Evolutionary conservation across 2,888 invertebrate species (phyloP).

Genomic region (Eupithecia abbreviata): DNA sequence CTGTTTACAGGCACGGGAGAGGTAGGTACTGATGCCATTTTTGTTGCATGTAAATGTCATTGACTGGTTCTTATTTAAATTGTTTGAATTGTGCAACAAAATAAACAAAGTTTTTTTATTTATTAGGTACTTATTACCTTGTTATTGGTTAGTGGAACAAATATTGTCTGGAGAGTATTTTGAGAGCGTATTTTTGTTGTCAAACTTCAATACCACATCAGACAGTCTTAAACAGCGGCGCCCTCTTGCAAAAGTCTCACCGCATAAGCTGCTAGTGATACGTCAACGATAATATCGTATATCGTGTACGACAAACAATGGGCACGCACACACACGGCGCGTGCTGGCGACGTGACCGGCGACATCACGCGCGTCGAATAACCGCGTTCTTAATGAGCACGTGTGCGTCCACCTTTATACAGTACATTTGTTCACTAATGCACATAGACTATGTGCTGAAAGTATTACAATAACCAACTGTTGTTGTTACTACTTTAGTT

Average conservation of each 20-base stretch:
- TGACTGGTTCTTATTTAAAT: too few relatives aligned
- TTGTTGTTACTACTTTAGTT: too few relatives aligned
- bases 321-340: slow-evolving; percentile 53
- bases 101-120: too few relatives aligned
- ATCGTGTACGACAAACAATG: slow-evolving; percentile 9
- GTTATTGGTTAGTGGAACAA: not conserved
- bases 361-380: slow-evolving; percentile 74
- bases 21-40: not conserved
- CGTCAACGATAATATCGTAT: slow-evolving; percentile 1
- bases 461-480: not conserved
- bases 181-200: not conserved
- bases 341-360: slow-evolving; percentile 75
- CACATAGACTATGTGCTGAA: not conserved
- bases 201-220: too few relatives aligned
- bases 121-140: too few relatives aligned
- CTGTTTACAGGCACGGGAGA: not conserved
- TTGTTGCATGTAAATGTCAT: too few relatives aligned
- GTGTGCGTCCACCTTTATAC: slow-evolving; percentile 62
- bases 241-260: not conserved
- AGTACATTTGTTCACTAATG: not conserved
- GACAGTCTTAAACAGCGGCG: too few relatives aligned
- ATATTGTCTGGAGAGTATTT: not conserved
- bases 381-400: slow-evolving; percentile 71
- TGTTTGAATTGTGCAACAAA: too few relatives aligned
- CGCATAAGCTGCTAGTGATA: not conserved